Evolutionary conservation across 2,888 invertebrate species (phyloP), one percentile per base, ranked within the genome.

Genomic region (Neoitamus cyanurus): DNA sequence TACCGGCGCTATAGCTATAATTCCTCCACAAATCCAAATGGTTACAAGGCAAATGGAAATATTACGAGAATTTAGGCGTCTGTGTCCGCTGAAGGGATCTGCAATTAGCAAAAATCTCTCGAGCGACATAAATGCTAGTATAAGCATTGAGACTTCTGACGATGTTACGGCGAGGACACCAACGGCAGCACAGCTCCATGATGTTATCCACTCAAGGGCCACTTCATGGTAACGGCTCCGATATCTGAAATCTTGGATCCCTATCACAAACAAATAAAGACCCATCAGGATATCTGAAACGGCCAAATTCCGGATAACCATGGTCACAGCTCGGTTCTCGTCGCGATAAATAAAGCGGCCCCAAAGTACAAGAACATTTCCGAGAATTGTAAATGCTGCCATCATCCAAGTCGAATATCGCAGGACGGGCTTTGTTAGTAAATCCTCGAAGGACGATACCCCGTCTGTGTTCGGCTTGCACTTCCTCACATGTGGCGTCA

Each of bases 231-330:
- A 95, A 80, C 91, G 91, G 85, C 92, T 92, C 3, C 94, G 91
- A 88, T 92, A 94, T 80, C 92, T 92, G 46, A 91, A 88, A 88
- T 95, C 95, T 87, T 93, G 93, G 15, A 92, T 89, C 0, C 93
- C 94, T 87, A 95, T 93, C 48, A 93, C 92, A 58, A 93, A 88
- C 86, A 95, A 90, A 89, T 95, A 95, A 83, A 94, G 88, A 5
- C 95, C 95, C 94, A 95, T 95, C 73, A 95, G 89, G 87, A 94
- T 91, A 88, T 95, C 95, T 11, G 95, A 93, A 31, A 93, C 92
- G 72, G 95, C 94, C 46, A 95, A 90, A 89, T 95, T 94, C 83
- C 93, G 92, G 84, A 95, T 93, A 75, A 94, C 93, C 87, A 94
- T 92, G 72, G 94, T 94, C 0, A 94, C 92, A 0, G 93, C 93